These are phyloP conservation scores for Passerculus sandwichensis DNA, from an alignment of 2,797 vertebrate species.

Conservation along the genomic window DNA sequence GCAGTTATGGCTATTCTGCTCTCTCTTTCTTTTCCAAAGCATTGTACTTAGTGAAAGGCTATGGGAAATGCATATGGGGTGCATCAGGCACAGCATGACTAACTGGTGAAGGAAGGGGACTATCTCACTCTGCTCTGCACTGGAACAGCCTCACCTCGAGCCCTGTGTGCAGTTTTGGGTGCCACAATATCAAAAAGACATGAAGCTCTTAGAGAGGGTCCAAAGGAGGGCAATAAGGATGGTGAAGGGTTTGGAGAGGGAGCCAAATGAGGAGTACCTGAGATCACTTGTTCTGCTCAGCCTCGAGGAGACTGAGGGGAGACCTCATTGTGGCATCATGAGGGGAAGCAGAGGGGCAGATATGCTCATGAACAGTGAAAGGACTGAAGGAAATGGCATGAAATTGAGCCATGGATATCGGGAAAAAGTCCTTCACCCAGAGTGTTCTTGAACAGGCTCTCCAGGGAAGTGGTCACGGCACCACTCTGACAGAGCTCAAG, in stretches of 20 bases:
- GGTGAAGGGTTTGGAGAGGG: background rate
- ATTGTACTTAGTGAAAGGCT: background rate
- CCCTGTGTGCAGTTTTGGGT: too few species aligned
- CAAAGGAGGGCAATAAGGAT: background rate
- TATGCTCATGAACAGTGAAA: background rate
- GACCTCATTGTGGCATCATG: fast-evolving
- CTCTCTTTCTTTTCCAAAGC: background rate
- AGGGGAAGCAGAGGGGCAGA: background rate
- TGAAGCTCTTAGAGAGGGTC: background rate
- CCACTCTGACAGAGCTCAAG: background rate
- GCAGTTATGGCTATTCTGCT: background rate
- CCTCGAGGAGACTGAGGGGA: background rate
- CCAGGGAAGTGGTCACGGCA: background rate
- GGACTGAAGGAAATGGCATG: background rate
- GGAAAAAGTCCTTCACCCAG: background rate
- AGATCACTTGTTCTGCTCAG: background rate
- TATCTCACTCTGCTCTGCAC: fast-evolving
- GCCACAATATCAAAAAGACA: background rate
- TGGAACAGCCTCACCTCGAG: fast-evolving
- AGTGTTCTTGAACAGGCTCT: too few species aligned
- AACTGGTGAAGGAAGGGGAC: background rate
- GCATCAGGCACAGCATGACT: background rate
- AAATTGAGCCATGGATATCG: background rate
- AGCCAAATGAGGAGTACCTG: too few species aligned
- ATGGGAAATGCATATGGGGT: background rate